These are phyloP conservation scores for Gymnodraco acuticeps DNA, from an alignment of 2,797 vertebrate species.

Conservation along the genomic window DNA sequence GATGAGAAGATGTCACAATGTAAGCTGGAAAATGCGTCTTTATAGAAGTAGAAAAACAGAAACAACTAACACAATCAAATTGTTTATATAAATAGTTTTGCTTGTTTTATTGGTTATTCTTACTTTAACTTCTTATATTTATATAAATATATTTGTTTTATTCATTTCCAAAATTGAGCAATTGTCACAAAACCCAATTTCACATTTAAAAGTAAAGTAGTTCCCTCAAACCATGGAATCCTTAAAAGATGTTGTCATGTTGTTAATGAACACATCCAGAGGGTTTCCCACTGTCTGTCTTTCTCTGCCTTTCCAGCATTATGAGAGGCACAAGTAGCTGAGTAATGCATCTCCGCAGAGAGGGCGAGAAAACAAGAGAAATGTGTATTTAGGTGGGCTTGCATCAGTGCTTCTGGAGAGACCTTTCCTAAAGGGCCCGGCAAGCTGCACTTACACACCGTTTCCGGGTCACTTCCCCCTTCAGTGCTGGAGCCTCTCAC, in stretches of 20 bases:
- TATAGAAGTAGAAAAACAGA: background rate
- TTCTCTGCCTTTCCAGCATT: background rate
- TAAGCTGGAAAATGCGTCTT: background rate
- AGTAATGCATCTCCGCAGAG: slow-evolving; percentile 32
- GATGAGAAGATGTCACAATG: background rate
- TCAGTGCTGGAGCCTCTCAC: slow-evolving; percentile 73
- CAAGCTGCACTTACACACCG: slow-evolving; percentile 70
- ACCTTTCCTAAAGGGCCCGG: slow-evolving; percentile 62
- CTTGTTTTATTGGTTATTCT: no score
- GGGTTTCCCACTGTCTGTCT: background rate
- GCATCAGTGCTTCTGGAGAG: slow-evolving; percentile 65
- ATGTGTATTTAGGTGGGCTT: slow-evolving; percentile 60
- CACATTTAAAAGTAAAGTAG: background rate
- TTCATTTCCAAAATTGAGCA: no score
- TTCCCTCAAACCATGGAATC: background rate
- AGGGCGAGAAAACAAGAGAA: slow-evolving; percentile 29
- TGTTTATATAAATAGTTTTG: no score
- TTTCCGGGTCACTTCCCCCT: slow-evolving; percentile 83
- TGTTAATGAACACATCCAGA: slow-evolving; percentile 13
- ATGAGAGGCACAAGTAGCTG: slow-evolving; percentile 7
- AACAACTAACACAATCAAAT: background rate
- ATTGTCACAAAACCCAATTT: no score
- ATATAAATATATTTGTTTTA: no score
- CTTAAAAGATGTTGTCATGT: background rate
- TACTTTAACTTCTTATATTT: no score